phyloP scores from a whole-genome alignment of 1,140 invertebrate species.

The Heliconius eleuchia region DNA sequence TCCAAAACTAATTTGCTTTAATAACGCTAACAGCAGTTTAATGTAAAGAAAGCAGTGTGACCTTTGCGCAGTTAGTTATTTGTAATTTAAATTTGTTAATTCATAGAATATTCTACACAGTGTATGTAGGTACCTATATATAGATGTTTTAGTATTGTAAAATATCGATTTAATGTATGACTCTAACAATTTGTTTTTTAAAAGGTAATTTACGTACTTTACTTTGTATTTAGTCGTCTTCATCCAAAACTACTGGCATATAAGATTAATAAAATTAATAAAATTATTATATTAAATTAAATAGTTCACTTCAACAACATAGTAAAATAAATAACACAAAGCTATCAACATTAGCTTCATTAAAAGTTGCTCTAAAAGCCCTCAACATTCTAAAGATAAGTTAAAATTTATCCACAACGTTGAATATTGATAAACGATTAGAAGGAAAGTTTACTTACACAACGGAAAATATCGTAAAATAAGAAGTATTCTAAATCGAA shows the following conservation, averaged over 20 bases:
- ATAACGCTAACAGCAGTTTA: conserved; percentile 64
- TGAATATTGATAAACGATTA: conserved; percentile 45
- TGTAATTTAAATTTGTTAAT: not conserved
- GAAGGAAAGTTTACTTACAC: conserved; percentile 35
- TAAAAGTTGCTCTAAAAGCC: not conserved
- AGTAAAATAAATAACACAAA: not conserved
- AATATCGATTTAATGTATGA: no score
- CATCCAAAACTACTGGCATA: no score
- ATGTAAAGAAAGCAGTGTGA: conserved; percentile 31
- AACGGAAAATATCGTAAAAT: conserved; percentile 56
- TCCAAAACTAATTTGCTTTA: conserved; percentile 66
- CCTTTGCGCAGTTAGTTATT: conserved; percentile 17
- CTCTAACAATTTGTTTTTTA: not conserved
- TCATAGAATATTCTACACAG: not conserved
- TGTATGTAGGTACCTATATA: no score
- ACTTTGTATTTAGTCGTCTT: no score
- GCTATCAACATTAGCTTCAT: not conserved
- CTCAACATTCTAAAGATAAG: not conserved
- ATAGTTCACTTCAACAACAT: not conserved
- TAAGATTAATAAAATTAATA: not conserved
- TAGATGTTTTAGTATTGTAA: no score
- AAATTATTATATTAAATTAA: not conserved
- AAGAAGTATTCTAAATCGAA: conserved; percentile 47
- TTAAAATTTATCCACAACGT: conserved; percentile 5
- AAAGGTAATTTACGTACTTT: no score